These are phyloP conservation scores for Rhagoletis zephyria DNA, from an alignment of 1,140 invertebrate genomes.

Conservation along the genomic window DNA sequence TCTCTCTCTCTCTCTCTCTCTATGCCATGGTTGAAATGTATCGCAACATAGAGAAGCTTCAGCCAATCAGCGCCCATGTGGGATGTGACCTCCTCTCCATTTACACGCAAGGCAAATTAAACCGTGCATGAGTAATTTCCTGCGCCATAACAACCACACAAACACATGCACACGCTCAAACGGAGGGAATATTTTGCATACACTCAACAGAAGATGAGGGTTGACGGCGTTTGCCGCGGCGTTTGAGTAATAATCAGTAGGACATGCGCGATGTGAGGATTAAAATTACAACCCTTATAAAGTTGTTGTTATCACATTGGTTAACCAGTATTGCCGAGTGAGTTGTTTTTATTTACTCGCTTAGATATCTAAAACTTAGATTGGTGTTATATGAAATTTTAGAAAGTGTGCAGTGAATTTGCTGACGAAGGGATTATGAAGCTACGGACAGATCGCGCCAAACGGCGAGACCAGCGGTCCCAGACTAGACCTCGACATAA, in stretches of 20 bases:
- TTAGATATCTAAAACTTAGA: no score
- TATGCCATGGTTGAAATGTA: not conserved
- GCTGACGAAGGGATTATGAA: no score
- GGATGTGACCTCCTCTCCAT: constrained; percentile 65
- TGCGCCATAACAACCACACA: not conserved
- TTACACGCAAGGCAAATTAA: constrained; percentile 60
- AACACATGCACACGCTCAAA: not conserved
- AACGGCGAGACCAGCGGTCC: no score
- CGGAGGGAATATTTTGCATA: not conserved
- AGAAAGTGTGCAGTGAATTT: no score
- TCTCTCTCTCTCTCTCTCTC: constrained; percentile 39
- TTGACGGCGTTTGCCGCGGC: not conserved
- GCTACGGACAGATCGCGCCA: no score
- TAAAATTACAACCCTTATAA: constrained; percentile 9
- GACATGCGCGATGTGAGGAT: constrained; percentile 39
- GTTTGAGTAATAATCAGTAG: constrained; percentile 36
- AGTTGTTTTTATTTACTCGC: not conserved
- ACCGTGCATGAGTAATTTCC: constrained; percentile 66
- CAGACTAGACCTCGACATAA: no score
- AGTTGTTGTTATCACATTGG: constrained; percentile 26
- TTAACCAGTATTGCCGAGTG: not conserved
- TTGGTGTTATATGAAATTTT: no score
- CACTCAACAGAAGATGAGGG: not conserved
- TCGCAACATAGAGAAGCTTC: constrained; percentile 60
- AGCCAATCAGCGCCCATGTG: constrained; percentile 63